Base-by-base conservation (phyloP, 2,797 vertebrate species). In the Acrossocheilus fasciatus region DNA sequence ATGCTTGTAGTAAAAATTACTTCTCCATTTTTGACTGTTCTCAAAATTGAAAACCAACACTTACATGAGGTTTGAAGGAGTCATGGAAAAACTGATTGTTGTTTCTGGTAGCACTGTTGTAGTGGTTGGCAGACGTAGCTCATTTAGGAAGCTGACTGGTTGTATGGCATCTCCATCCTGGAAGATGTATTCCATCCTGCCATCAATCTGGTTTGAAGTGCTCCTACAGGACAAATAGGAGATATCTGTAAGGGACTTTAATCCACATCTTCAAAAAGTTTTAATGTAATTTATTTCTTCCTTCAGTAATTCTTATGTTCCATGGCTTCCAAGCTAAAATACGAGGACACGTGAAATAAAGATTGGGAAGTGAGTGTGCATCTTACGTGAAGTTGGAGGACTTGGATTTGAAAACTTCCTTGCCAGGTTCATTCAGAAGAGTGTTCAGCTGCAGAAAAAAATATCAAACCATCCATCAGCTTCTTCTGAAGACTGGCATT, bases 341-440 rank as follows among this genome's bases (percentile, higher is more conserved):
- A 12, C 6, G 3, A 2, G 2, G 9, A 17, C 6, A n/a, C 1
- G 6, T 23, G 1, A 8, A 17, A 70, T 30, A 18, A 18, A 50
- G n/a, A 1, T 52, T 57, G 20, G 7, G 0, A 36, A 11, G 1
- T 57, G 2, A 50, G 20, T 20, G 18, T 30, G 8, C 4, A 59
- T 39, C 72, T 84, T 76, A 84, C 82, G 0, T 12, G 41, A 76
- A 84, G 12, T 10, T 52, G 0, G 20, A 39, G 2, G 59, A 52
- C 0, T 52, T 36, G 43, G 26, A n/a, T 45, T 45, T 0, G 2
- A 83, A 34, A 26, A 6, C 10, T 15, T 9, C 0, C 14, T 1
- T 34, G 9, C 0, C 14, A 12, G 70, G 81, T n/a, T 74, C n/a
- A 47, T 83, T 83, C 69, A 74, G 82, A 62, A 83, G 82, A 83